Percentiles rank a stretch among this genome's conserved stretches.
These are phyloP conservation scores for Melanostoma scalare DNA, from an alignment of 2,888 invertebrate species.

Conservation along the genomic window DNA sequence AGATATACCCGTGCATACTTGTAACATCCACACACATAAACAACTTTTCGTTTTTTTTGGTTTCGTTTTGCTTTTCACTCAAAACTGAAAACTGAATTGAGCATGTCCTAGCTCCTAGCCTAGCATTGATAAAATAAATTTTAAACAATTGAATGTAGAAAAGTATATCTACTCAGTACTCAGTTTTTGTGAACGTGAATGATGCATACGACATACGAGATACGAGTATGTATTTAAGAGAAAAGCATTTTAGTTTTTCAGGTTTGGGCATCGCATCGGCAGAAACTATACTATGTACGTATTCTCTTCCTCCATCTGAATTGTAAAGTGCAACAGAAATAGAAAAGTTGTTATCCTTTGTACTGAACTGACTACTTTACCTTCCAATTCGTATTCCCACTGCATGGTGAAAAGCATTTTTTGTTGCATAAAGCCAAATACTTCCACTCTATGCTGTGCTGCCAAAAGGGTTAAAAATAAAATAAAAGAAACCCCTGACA, in stretches of 20 bases:
- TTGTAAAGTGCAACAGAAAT: conserved; percentile 46
- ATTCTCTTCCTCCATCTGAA: conserved; percentile 56
- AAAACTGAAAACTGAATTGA: conserved; percentile 31
- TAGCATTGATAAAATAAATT: conserved; percentile 62
- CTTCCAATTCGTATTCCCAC: conserved; percentile 32
- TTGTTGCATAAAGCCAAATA: conserved; percentile 41
- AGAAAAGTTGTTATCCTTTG: conserved; percentile 28
- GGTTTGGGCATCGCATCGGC: too few relatives aligned
- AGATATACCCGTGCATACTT: neutral
- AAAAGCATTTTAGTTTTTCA: conserved; percentile 15
- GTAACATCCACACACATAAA: too few relatives aligned
- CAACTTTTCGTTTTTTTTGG: too few relatives aligned
- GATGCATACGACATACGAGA: neutral
- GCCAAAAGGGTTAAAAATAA: conserved; percentile 30
- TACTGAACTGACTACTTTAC: neutral
- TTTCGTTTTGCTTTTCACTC: too few relatives aligned
- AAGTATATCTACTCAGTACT: neutral
- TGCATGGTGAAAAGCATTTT: conserved; percentile 28
- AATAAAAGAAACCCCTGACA: conserved; percentile 22
- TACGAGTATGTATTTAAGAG: conserved; percentile 10
- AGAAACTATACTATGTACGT: conserved; percentile 24
- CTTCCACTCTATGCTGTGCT: conserved; percentile 16
- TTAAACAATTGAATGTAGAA: conserved; percentile 58
- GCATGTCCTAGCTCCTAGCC: conserved; percentile 62
- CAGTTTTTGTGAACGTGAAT: neutral